Base-by-base conservation (phyloP, 2,113 vertebrate genomes). In the Pica pica region DNA sequence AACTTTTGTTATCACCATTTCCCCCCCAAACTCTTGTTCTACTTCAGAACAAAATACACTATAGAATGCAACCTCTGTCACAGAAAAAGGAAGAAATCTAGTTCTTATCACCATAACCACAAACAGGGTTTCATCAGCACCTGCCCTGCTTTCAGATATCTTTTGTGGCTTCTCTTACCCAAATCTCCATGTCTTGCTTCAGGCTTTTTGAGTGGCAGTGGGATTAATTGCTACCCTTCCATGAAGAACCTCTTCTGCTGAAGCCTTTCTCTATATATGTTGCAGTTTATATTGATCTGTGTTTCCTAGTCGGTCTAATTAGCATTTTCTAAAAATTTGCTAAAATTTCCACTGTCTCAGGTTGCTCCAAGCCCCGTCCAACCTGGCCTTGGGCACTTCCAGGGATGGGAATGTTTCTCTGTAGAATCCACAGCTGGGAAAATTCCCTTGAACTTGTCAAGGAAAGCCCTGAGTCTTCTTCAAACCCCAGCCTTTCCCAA, bases 21-120 rank as follows among this genome's bases (percentile, higher is more conserved):
- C 39, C 8, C 0, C 0, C 14, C 11, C 10, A 39, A 2, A 15
- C 9, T n/a, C 31, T 9, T 59, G 4, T 26, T 68, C 24, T 67
- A 9, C 22, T 37, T 67, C 39, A 11, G 61, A 89, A 84, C 1
- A 64, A 71, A 91, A 55, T 30, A 21, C 4, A 52, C n/a, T 71
- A 79, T 20, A 60, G 49, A 91, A 67, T n/a, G 14, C 21, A 93
- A 33, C 2, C 4, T 61, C 23, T 86, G 30, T 22, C 3, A 6
- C 1, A 3, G 14, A 5, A 61, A 47, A 69, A 31, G 7, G 26
- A 71, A 67, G 26, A 79, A 68, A 15, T 39, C 13, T 13, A 56
- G 3, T 5, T 83, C 39, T 53, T n/a, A 12, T 50, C 63, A 57
- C 4, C 6, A 56, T 37, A 56, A 41, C 20, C 11, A 53, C 6